A percentile compares a stretch with the other conserved stretches of the same genome.
Evolutionary conservation across 2,797 vertebrate species (phyloP).

Genomic region (Onychomys torridus): DNA sequence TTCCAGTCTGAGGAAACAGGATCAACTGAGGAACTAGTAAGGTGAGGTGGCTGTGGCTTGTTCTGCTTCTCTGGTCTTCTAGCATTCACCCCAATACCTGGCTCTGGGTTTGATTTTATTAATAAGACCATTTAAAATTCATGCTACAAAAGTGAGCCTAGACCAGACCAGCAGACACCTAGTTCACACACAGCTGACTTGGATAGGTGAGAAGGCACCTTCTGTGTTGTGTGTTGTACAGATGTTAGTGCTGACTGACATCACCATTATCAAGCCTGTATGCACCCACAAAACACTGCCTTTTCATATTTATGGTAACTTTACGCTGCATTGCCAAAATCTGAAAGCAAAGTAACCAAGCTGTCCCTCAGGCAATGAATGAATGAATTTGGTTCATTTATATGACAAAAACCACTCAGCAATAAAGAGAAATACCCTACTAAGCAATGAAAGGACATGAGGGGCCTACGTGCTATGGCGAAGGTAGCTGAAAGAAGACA

Average conservation of each 20-base stretch:
- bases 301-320: neutral
- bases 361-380: neutral
- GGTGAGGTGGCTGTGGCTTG: no score
- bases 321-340: neutral
- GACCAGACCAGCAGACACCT: neutral
- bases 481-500: neutral
- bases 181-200: neutral
- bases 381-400: neutral
- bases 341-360: neutral
- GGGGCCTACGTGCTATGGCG: neutral
- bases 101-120: no score
- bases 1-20: no score
- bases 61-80: no score
- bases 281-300: neutral
- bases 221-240: neutral
- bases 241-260: neutral
- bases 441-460: neutral
- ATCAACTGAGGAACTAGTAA: no score
- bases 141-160: no score
- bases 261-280: neutral
- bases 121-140: no score
- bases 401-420: neutral
- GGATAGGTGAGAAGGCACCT: neutral
- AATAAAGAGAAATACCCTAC: conserved; percentile 1
- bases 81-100: no score